A percentile compares a stretch with the other conserved stretches of the same genome.
phyloP scores from a whole-genome alignment of 2,888 invertebrate genomes.

The Clitarchus hookeri region DNA sequence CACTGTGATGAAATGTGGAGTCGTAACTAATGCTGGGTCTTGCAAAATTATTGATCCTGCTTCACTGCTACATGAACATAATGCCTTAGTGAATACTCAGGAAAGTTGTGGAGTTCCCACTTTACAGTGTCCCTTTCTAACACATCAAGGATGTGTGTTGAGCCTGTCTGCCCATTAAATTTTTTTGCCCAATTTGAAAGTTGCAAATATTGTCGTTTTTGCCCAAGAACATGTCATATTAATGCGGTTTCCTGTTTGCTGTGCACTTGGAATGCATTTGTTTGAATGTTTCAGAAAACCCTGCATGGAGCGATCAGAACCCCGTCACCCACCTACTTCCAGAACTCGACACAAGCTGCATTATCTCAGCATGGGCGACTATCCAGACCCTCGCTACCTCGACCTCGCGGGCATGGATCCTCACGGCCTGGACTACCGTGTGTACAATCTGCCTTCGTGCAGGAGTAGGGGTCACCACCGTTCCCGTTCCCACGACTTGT shows the following conservation, averaged over 20 bases:
- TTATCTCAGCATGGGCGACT: constrained; percentile 33
- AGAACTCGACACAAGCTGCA: constrained; percentile 48
- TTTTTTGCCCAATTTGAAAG: too few relatives aligned
- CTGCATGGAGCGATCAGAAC: constrained; percentile 35
- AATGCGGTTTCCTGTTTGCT: constrained; percentile 59
- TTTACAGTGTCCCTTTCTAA: too few relatives aligned
- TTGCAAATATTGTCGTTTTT: neutral
- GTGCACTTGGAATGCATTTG: neutral
- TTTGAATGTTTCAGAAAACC: constrained; percentile 36
- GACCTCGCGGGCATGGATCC: constrained; percentile 62
- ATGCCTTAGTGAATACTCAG: too few relatives aligned
- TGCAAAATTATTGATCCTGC: too few relatives aligned
- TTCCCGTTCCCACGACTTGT: constrained; percentile 55
- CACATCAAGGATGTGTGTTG: too few relatives aligned
- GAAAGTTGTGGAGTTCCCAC: too few relatives aligned
- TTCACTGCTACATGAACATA: too few relatives aligned
- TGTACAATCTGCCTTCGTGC: constrained; percentile 44
- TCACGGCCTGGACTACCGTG: constrained; percentile 48
- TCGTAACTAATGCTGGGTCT: too few relatives aligned
- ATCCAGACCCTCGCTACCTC: constrained; percentile 53
- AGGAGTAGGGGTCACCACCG: constrained; percentile 51
- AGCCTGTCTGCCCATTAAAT: too few relatives aligned
- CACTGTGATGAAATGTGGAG: too few relatives aligned
- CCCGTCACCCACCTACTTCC: neutral
- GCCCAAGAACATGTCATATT: neutral